These are phyloP conservation scores for Hypena proboscidalis DNA, from an alignment of 2,888 invertebrate species.

Conservation along the genomic window DNA sequence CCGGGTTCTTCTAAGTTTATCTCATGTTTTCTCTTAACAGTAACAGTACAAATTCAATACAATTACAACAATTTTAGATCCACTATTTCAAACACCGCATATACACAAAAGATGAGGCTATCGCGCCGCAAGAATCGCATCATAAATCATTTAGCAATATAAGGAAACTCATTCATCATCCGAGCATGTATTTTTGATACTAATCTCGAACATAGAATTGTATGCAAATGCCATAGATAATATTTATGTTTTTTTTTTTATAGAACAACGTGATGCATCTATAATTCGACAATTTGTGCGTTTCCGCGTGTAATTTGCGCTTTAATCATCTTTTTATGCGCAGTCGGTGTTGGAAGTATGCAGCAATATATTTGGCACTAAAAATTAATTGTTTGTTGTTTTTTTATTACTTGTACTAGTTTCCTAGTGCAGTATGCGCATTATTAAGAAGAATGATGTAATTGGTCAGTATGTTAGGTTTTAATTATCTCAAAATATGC, in stretches of 20 bases:
- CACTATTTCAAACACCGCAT: too few species aligned
- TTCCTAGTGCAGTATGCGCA: neutral
- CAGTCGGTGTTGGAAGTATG: neutral
- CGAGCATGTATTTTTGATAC: conserved; percentile 20
- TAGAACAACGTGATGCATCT: conserved; percentile 6
- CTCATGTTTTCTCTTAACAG: too few species aligned
- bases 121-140: too few species aligned
- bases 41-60: too few species aligned
- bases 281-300: neutral
- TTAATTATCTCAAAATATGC: too few species aligned
- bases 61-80: too few species aligned
- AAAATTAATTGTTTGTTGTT: neutral
- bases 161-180: conserved; percentile 32
- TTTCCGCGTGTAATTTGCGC: conserved; percentile 12
- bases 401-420: neutral
- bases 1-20: too few species aligned
- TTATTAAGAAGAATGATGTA: too few species aligned
- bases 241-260: conserved; percentile 13
- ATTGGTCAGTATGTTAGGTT: too few species aligned
- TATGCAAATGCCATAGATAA: conserved; percentile 33
- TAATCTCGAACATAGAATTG: conserved; percentile 23
- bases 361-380: neutral
- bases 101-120: too few species aligned
- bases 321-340: conserved; percentile 8
- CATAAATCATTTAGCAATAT: conserved; percentile 18